A percentile compares a stretch with the other conserved stretches of the same genome.
phyloP scores from a whole-genome alignment of 2,888 invertebrate genomes.

The Patella depressa region DNA sequence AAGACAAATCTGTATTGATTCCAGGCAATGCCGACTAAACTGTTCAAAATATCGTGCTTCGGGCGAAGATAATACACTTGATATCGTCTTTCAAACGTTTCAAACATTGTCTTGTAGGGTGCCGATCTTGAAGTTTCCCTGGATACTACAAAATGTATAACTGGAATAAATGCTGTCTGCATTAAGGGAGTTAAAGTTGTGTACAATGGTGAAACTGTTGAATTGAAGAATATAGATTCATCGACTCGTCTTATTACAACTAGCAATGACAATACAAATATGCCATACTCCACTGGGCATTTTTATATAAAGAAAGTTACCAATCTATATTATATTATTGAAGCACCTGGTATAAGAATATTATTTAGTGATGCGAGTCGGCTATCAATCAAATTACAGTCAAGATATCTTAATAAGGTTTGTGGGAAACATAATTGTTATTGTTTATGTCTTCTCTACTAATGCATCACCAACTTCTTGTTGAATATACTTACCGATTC shows the following conservation, averaged over 20 bases:
- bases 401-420: too few relatives aligned
- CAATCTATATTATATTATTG: constrained; percentile 33
- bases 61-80: too few relatives aligned
- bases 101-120: too few relatives aligned
- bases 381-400: constrained; percentile 40
- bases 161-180: not conserved
- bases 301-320: constrained; percentile 40
- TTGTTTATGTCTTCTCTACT: too few relatives aligned
- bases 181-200: not conserved
- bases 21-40: too few relatives aligned
- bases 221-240: not conserved
- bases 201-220: not conserved
- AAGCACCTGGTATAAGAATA: constrained; percentile 44
- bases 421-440: too few relatives aligned
- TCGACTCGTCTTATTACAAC: not conserved
- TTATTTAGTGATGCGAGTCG: constrained; percentile 42
- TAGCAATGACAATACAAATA: constrained; percentile 2
- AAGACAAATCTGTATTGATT: too few relatives aligned
- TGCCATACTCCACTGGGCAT: constrained; percentile 28
- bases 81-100: too few relatives aligned
- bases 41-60: too few relatives aligned
- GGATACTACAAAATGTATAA: not conserved
- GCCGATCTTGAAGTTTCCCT: not conserved
- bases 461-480: too few relatives aligned
- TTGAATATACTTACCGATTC: too few relatives aligned